Conservation (phyloP, 2,113 vertebrate genomes). For the Cygnus buccinator region DNA sequence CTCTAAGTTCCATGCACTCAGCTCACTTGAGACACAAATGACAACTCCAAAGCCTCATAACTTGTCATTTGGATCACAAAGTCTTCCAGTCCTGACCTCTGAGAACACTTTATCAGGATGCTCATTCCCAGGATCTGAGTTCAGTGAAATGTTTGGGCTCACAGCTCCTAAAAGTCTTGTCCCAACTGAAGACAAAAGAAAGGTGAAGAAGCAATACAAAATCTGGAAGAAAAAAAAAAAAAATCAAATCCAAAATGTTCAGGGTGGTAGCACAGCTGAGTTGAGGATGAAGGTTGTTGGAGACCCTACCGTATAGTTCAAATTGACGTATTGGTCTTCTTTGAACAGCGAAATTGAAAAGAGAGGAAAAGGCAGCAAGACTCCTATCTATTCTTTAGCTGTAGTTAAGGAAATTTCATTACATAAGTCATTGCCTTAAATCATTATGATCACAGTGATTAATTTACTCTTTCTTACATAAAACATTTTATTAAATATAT, state of each 20-base stretch:
- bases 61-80: background rate
- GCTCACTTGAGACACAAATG: background rate
- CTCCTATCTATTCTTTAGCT: background rate
- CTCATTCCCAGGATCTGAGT: background rate
- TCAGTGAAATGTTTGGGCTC: background rate
- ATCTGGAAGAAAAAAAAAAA: background rate
- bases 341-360: background rate
- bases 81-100: background rate
- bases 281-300: background rate
- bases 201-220: background rate
- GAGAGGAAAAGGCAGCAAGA: background rate
- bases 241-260: background rate
- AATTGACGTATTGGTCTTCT: background rate
- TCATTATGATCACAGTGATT: background rate
- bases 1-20: background rate
- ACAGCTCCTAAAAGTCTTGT: background rate
- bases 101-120: background rate
- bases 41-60: background rate
- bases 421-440: background rate
- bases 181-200: background rate
- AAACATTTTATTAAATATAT: background rate
- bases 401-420: background rate
- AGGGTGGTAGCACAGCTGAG: background rate
- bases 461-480: background rate
- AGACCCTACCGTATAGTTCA: background rate